Evolutionary conservation across 2,113 vertebrate species (phyloP).

Genomic region (Heptranchias perlo): DNA sequence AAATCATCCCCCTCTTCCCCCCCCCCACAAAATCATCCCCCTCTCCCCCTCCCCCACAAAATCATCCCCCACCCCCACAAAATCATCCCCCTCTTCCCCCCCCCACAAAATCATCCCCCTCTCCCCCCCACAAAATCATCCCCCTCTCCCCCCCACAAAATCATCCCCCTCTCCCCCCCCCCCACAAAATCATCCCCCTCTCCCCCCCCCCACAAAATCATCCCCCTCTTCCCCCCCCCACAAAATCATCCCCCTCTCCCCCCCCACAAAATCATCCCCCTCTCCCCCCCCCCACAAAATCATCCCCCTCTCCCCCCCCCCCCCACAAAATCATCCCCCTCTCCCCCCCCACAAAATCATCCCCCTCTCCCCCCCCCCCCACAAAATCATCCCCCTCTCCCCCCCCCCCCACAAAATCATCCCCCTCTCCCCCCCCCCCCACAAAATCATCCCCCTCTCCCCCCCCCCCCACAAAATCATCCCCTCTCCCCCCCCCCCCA

Average conservation of each 20-base stretch:
- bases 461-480: background rate
- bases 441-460: background rate
- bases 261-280: fast-evolving
- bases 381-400: background rate
- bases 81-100: background rate
- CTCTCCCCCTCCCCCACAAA: background rate
- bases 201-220: background rate
- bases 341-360: fast-evolving
- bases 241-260: fast-evolving
- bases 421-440: too few species aligned
- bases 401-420: too few species aligned
- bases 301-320: background rate
- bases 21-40: background rate
- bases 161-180: background rate
- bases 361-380: constrained; percentile 38
- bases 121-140: too few species aligned
- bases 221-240: background rate
- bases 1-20: too few species aligned
- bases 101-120: too few species aligned
- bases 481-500: too few species aligned
- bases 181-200: background rate
- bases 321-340: fast-evolving
- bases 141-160: background rate
- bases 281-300: fast-evolving
- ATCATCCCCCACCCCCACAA: too few species aligned